phyloP scores from a whole-genome alignment of 1,140 invertebrate genomes.

The Cepaea nemoralis region DNA sequence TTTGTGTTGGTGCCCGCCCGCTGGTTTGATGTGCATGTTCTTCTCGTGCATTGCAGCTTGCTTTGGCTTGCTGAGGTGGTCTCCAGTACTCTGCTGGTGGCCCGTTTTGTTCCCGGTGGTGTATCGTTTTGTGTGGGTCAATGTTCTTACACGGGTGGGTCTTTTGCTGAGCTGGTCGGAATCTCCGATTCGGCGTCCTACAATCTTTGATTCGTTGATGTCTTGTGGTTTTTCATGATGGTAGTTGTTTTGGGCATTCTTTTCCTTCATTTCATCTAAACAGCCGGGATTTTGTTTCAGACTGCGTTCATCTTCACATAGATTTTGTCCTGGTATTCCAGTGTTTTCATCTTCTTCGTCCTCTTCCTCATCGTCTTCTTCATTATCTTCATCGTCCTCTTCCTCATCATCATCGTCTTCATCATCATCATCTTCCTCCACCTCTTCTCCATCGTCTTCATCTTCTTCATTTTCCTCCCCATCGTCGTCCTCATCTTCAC shows the following conservation, averaged over 20 bases:
- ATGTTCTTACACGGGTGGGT: background rate
- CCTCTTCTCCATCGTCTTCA: conserved; percentile 16
- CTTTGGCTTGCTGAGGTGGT: background rate
- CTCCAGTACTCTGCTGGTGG: background rate
- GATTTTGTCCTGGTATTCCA: background rate
- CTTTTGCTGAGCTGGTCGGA: background rate
- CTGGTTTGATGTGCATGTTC: background rate
- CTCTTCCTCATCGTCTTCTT: conserved; percentile 18
- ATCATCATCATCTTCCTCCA: conserved; percentile 26
- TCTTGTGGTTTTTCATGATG: background rate
- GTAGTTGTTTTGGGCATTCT: background rate
- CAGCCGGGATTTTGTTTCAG: background rate
- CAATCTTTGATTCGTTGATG: background rate
- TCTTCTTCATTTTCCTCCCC: conserved; percentile 8
- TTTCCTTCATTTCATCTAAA: background rate
- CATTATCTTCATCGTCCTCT: conserved; percentile 20
- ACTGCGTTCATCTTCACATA: background rate
- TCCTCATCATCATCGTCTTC: conserved; percentile 30
- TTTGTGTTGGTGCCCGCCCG: background rate
- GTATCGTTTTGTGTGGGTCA: background rate
- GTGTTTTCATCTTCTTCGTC: conserved; percentile 3
- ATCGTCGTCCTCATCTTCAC: background rate
- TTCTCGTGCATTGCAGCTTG: background rate
- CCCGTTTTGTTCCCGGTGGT: background rate
- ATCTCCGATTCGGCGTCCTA: background rate